These are phyloP conservation scores for Fratercula arctica DNA, from an alignment of 2,797 vertebrate genomes.

Conservation along the genomic window DNA sequence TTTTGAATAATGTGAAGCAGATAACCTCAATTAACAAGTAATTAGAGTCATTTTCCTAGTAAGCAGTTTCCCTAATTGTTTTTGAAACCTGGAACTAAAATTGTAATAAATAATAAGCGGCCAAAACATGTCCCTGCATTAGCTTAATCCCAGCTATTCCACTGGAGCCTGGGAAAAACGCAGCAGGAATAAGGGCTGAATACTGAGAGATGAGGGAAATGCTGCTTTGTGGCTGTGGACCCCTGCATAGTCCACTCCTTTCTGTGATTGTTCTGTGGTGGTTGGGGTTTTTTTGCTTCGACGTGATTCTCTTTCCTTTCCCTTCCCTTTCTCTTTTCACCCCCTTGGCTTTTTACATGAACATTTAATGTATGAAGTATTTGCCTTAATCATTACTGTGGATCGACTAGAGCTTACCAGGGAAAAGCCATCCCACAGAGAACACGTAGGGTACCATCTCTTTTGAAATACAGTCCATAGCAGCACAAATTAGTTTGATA, in stretches of 20 bases:
- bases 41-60: slow-evolving; percentile 72
- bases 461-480: neutral
- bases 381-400: neutral
- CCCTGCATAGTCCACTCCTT: neutral
- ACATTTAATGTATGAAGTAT: neutral
- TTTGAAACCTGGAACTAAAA: slow-evolving; percentile 74
- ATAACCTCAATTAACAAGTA: slow-evolving; percentile 73
- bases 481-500: neutral
- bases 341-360: neutral
- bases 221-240: neutral
- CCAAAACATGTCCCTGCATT: slow-evolving; percentile 45
- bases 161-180: neutral
- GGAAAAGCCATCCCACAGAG: neutral
- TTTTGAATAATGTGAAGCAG: slow-evolving; percentile 71
- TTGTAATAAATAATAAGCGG: slow-evolving; percentile 63
- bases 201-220: neutral
- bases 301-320: neutral
- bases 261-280: neutral
- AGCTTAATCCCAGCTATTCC: slow-evolving; percentile 13
- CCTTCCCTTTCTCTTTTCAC: neutral
- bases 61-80: slow-evolving; percentile 72
- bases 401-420: neutral
- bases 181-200: neutral
- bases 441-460: neutral
- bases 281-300: no score